Evolutionary conservation across 2,888 invertebrate genomes (phyloP).

Genomic region (Stenichneumon culpator): DNA sequence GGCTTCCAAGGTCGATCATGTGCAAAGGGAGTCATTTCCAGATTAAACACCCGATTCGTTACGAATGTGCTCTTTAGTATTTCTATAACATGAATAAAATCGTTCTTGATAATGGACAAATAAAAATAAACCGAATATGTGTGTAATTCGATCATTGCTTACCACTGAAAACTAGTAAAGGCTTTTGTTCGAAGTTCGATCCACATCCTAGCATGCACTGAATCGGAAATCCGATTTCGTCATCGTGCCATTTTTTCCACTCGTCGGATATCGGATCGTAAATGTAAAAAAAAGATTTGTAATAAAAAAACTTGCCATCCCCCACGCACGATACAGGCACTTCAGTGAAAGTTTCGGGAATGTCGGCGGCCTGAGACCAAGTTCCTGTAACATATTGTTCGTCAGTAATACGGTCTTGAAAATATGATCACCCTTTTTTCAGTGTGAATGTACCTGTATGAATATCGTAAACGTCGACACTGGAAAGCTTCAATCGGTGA

Average conservation of each 20-base stretch:
- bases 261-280: constrained; percentile 69
- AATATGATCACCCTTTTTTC: neutral
- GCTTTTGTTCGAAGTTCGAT: neutral
- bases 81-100: neutral
- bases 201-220: constrained; percentile 51
- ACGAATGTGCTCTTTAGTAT: too few relatives aligned
- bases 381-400: constrained; percentile 57
- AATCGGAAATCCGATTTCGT: constrained; percentile 20
- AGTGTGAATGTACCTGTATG: constrained; percentile 70
- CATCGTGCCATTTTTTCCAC: constrained; percentile 68
- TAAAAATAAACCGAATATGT: neutral
- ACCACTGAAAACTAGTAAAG: neutral
- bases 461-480: constrained; percentile 76
- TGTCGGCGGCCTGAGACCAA: constrained; percentile 72
- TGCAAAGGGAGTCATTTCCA: too few relatives aligned
- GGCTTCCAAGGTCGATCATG: too few relatives aligned
- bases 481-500: constrained; percentile 74
- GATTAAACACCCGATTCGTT: too few relatives aligned
- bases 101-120: neutral
- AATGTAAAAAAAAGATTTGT: constrained; percentile 72
- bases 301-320: constrained; percentile 73
- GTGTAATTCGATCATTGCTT: neutral
- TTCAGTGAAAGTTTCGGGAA: constrained; percentile 76
- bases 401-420: neutral
- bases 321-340: constrained; percentile 74